phyloP scores from a whole-genome alignment of 2,888 invertebrate species.

The Chironomus tentans region DNA sequence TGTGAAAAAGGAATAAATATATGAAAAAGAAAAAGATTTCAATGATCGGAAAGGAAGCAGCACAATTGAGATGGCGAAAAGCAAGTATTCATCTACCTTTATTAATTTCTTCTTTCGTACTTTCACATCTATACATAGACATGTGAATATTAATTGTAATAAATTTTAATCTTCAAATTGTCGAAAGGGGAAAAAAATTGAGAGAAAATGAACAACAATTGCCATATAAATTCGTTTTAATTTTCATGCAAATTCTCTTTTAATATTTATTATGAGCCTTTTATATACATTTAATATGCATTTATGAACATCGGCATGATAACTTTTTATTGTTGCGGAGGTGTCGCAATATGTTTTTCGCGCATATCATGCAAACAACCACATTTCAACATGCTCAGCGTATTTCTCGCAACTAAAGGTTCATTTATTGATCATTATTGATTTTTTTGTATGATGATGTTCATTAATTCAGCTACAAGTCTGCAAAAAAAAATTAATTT shows the following conservation, averaged over 20 bases:
- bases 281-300: constrained; percentile 15
- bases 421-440: background rate
- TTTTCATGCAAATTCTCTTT: background rate
- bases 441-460: no score
- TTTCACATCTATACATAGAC: background rate
- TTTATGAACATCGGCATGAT: constrained; percentile 8
- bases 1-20: background rate
- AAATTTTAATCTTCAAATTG: constrained; percentile 18
- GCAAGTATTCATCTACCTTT: background rate
- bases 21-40: background rate
- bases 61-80: background rate
- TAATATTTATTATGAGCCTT: no score
- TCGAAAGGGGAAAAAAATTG: background rate
- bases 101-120: constrained; percentile 3
- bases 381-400: background rate
- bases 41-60: constrained; percentile 14
- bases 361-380: background rate
- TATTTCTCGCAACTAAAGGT: background rate
- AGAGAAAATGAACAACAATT: background rate
- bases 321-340: constrained; percentile 19
- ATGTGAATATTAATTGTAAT: background rate
- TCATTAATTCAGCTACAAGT: no score
- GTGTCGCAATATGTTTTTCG: constrained; percentile 5
- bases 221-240: background rate
- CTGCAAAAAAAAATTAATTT: no score